A percentile compares a stretch with the other conserved stretches of the same genome.
These are phyloP conservation scores for Ganaspis brasiliensis DNA, from an alignment of 2,888 invertebrate species.

Conservation along the genomic window DNA sequence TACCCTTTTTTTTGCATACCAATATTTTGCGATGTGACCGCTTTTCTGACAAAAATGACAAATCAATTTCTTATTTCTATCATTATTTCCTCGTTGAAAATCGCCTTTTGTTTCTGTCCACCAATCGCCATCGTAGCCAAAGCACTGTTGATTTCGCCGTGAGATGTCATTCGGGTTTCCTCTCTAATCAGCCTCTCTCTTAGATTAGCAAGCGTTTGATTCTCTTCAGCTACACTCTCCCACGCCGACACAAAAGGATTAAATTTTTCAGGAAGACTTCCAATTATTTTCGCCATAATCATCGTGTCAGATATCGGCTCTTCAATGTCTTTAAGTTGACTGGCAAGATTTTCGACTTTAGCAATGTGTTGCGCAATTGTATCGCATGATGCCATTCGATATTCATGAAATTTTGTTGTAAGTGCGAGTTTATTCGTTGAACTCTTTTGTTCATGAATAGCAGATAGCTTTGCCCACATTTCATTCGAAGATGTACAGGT, in stretches of 20 bases:
- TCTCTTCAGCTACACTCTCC: slow-evolving; percentile 45
- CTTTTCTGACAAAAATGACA: slow-evolving; percentile 46
- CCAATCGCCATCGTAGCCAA: slow-evolving; percentile 17
- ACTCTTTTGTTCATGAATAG: slow-evolving; percentile 65
- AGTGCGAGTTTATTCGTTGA: slow-evolving; percentile 63
- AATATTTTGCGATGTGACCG: slow-evolving; percentile 46
- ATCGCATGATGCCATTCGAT: slow-evolving; percentile 58
- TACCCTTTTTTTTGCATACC: slow-evolving; percentile 37
- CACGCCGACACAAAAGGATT: slow-evolving; percentile 50
- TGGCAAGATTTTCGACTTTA: slow-evolving; percentile 60
- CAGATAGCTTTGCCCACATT: slow-evolving; percentile 62
- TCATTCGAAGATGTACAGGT: slow-evolving; percentile 59
- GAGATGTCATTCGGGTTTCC: slow-evolving; percentile 41
- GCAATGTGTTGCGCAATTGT: slow-evolving; percentile 62
- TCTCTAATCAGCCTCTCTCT: slow-evolving; percentile 52
- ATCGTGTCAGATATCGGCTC: slow-evolving; percentile 34
- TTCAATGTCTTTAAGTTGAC: slow-evolving; percentile 53
- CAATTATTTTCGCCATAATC: slow-evolving; percentile 37
- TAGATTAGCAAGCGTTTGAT: slow-evolving; percentile 46
- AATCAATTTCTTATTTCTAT: slow-evolving; percentile 26
- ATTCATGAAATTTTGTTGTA: slow-evolving; percentile 60
- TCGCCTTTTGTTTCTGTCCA: slow-evolving; percentile 4
- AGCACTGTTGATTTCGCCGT: slow-evolving; percentile 37
- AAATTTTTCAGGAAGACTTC: slow-evolving; percentile 51
- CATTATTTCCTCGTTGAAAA: background rate